These are phyloP conservation scores for Tyria jacobaeae DNA, from an alignment of 2,888 invertebrate species.

Conservation along the genomic window DNA sequence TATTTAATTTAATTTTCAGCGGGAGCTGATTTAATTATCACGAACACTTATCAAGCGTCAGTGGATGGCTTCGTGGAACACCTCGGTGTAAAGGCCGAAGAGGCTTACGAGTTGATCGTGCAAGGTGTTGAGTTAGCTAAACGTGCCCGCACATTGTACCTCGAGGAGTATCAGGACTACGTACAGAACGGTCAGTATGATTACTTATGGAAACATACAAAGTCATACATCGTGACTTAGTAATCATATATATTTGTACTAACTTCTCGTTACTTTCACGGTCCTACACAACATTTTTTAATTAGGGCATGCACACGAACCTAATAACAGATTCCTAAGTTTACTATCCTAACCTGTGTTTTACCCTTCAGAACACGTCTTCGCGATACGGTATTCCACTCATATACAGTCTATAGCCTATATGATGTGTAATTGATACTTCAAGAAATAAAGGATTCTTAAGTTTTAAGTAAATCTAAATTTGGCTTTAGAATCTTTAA, in stretches of 20 bases:
- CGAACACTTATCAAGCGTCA: conserved; percentile 96
- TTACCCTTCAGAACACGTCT: too few relatives aligned
- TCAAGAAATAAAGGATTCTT: too few relatives aligned
- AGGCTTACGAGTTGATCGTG: conserved; percentile 90
- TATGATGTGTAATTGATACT: too few relatives aligned
- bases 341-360: too few relatives aligned
- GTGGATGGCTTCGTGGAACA: conserved; percentile 91
- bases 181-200: conserved; percentile 66
- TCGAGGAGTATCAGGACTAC: conserved; percentile 84
- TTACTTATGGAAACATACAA: neutral
- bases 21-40: conserved; percentile 95
- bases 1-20: conserved; percentile 87
- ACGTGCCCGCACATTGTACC: conserved; percentile 88
- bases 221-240: neutral
- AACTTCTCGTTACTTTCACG: too few relatives aligned
- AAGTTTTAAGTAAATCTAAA: too few relatives aligned
- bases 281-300: too few relatives aligned
- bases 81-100: conserved; percentile 88
- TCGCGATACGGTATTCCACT: too few relatives aligned
- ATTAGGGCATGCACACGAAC: too few relatives aligned
- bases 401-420: too few relatives aligned
- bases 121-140: conserved; percentile 91
- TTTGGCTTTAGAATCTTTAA: too few relatives aligned
- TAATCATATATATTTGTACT: neutral
- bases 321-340: too few relatives aligned